Base-by-base conservation (phyloP, 2,888 invertebrate species). In the Sarcophaga subvicina region DNA sequence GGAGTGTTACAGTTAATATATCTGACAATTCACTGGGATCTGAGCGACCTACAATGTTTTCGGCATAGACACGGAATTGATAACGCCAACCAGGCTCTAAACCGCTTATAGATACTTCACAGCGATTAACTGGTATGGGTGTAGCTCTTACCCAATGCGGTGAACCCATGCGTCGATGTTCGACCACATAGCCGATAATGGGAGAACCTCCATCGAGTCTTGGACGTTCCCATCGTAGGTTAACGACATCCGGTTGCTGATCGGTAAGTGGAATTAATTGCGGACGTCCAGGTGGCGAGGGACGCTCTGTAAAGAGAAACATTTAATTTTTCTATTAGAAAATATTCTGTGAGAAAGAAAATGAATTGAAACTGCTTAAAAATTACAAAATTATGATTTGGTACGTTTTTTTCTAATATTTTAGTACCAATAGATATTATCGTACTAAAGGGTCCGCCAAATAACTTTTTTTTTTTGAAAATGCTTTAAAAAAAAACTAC, bases 1-100 rank as follows among this genome's bases (percentile, higher is more conserved):
- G 95, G 3, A 96, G 93, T 54, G 96, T 96, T n/a, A 97, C 97
- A 0, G 97, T 96, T 73, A 99, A 95, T 2, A 98, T 96, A 91
- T 98, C 97, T 10, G 98, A 97, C 37, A 98, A 94, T 90, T 97
- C 97, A 91, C 99, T 97, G 78, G 97, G 96, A 87, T 96, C 96
- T 1, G 98, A 98, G 86, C 96, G 94, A 2, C 99, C 99, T 47
- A 97, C 96, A 59, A 96, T 96, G 94, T 99, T 99, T 92, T 98
- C 96, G 0, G 99, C 98, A 82, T 97, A 96, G 20, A 99, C 97
- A 83, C 99, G 95, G 94, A 99, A 98, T 94, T 97, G 97, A 93
- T 98, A 98, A 75, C 97, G 95, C 95, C 97, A 97, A 80, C 97
- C 98, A 0, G 97, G 97, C 91, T 97, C 97, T 60, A 98, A 94